phyloP scores from a whole-genome alignment of 1,140 invertebrate species.

The Cecropterus lyciades region DNA sequence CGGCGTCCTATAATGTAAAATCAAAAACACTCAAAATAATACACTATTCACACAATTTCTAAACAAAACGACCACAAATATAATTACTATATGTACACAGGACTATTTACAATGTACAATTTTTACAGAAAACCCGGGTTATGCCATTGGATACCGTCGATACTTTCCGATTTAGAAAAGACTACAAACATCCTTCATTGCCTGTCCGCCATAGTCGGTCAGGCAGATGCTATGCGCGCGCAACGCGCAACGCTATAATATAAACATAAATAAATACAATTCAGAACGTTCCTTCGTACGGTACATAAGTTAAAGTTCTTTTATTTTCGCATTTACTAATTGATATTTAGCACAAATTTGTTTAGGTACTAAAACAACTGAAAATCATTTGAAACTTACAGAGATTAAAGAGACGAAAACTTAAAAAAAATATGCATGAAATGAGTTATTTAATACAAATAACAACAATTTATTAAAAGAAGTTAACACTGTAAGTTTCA shows the following conservation, averaged over 20 bases:
- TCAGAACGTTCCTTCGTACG: slow-evolving; percentile 52
- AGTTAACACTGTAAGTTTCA: too few species aligned
- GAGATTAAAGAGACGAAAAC: too few species aligned
- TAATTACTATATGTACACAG: slow-evolving; percentile 85
- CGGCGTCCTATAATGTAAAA: slow-evolving; percentile 78
- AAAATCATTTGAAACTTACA: too few species aligned
- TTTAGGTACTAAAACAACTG: too few species aligned
- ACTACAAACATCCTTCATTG: slow-evolving; percentile 82
- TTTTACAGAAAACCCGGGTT: slow-evolving; percentile 82
- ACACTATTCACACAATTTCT: slow-evolving; percentile 84
- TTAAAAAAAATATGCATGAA: too few species aligned
- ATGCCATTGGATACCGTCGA: slow-evolving; percentile 83
- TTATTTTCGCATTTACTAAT: neutral
- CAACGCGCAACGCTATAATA: slow-evolving; percentile 81
- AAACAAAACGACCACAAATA: slow-evolving; percentile 84
- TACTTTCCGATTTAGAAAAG: slow-evolving; percentile 83
- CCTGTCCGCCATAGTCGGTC: slow-evolving; percentile 83
- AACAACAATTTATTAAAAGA: too few species aligned
- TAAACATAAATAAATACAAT: slow-evolving; percentile 78
- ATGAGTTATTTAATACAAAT: too few species aligned
- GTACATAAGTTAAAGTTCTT: neutral
- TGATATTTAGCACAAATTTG: too few species aligned
- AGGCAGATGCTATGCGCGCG: slow-evolving; percentile 82
- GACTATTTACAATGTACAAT: slow-evolving; percentile 85
- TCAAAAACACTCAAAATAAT: slow-evolving; percentile 83